Base-by-base conservation (phyloP, 2,797 vertebrate genomes). In the Semaprochilodus insignis region DNA sequence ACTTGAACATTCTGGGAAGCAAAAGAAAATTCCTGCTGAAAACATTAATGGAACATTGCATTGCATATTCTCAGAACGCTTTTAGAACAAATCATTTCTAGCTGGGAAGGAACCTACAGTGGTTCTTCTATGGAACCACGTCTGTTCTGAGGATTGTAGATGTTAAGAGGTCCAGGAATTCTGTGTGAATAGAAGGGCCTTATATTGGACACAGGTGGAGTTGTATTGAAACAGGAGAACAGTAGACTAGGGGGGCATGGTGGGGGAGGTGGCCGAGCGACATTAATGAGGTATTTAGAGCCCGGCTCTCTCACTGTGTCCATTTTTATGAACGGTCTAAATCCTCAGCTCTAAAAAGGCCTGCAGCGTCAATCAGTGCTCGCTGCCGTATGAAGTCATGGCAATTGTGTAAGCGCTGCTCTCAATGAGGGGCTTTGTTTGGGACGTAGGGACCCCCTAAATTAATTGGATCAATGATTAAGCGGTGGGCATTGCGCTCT, bases 391-490 rank as follows among this genome's bases (percentile, higher is more conserved):
- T 93, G 92, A 92, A 92, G 90, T 91, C 89, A 87, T 83, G 81
- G 83, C 91, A 88, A 93, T 94, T 94, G 91, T 92, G 81, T 82
- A 85, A 83, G 73, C 70, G 88, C 91, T 91, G 90, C 89, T 92
- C 93, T 93, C 92, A 93, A 81, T 70, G 83, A 86, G 72, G 76
- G 4, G 73, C 89, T 88, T 92, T 90, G 86, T 89, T 86, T 87
- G 88, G 85, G 51, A 27, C 86, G 79, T 81, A 85, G 80, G 83
- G 78, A 52, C 52, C 71, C 77, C 69, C 86, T 85, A 94, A 94
- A 94, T 94, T 94, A 95, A 95, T 95, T 95, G 93, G 93, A 94
- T 94, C 92, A 94, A 90, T 92, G 92, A 93, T 94, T 94, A 93
- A 94, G 91, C 91, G 88, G 89, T 91, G 92, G 93, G 91, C 90